phyloP scores from a whole-genome alignment of 2,113 vertebrate species.

The Eleginops maclovinus region DNA sequence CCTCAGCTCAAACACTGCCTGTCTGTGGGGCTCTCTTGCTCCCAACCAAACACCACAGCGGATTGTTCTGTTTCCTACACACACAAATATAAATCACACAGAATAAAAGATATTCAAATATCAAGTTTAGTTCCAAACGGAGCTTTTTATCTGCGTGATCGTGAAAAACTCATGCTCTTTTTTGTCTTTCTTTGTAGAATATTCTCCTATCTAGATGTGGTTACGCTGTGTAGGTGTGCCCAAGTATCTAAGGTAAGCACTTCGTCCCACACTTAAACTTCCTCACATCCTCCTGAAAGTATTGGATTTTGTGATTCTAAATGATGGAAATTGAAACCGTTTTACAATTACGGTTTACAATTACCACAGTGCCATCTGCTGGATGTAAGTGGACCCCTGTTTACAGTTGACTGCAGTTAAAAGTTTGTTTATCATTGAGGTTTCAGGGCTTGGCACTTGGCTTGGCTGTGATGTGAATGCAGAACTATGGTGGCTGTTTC shows the following conservation, averaged over 20 bases:
- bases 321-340: neutral
- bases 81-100: slow-evolving; percentile 3
- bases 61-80: slow-evolving; percentile 38
- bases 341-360: slow-evolving; percentile 4
- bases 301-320: neutral
- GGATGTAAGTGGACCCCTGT: slow-evolving; percentile 32
- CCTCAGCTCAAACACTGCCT: slow-evolving; percentile 59
- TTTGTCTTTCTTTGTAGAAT: slow-evolving; percentile 86
- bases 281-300: neutral
- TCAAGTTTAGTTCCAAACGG: neutral
- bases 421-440: slow-evolving; percentile 62
- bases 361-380: slow-evolving; percentile 71
- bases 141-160: slow-evolving; percentile 9
- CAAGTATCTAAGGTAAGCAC: slow-evolving; percentile 94
- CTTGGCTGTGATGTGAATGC: slow-evolving; percentile 36
- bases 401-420: slow-evolving; percentile 52
- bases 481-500: slow-evolving; percentile 28
- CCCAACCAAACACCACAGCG: slow-evolving; percentile 38
- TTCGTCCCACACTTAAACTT: neutral
- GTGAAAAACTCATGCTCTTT: slow-evolving; percentile 13
- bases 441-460: slow-evolving; percentile 15
- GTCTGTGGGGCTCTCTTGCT: slow-evolving; percentile 54
- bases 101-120: neutral
- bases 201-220: slow-evolving; percentile 98
- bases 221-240: slow-evolving; percentile 95